These are phyloP conservation scores for Prionace glauca DNA, from an alignment of 2,797 vertebrate species.

Conservation along the genomic window DNA sequence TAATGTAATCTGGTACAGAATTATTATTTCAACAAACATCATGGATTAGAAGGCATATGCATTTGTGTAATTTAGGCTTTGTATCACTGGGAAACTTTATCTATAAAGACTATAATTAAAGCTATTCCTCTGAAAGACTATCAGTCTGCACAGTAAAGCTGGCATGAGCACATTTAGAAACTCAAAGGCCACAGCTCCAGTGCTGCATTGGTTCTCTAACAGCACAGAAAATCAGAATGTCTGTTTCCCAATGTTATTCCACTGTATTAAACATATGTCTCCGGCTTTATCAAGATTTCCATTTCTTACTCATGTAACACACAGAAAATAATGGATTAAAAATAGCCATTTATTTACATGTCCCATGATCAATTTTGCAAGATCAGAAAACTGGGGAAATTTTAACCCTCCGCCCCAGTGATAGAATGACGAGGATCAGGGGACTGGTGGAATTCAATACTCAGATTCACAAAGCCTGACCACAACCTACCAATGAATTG, in stretches of 20 bases:
- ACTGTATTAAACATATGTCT: background rate
- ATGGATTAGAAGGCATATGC: background rate
- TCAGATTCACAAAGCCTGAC: background rate
- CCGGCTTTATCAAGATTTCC: background rate
- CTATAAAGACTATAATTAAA: background rate
- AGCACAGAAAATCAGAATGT: background rate
- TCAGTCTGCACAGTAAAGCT: background rate
- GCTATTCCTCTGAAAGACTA: background rate
- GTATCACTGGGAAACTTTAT: background rate
- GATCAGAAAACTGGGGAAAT: background rate
- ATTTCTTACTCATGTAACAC: background rate
- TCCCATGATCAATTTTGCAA: background rate
- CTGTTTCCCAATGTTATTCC: background rate
- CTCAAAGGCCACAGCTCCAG: background rate
- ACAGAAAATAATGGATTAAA: background rate
- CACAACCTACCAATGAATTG: background rate
- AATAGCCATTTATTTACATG: background rate
- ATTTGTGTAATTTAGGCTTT: slow-evolving; percentile 17
- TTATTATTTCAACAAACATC: background rate
- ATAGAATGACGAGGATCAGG: background rate
- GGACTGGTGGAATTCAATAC: background rate
- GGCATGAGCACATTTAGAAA: background rate
- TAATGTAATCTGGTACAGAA: background rate
- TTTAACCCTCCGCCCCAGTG: background rate
- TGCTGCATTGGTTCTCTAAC: background rate